Conservation (phyloP, 2,888 invertebrate genomes). For the Neoaliturus tenellus region DNA sequence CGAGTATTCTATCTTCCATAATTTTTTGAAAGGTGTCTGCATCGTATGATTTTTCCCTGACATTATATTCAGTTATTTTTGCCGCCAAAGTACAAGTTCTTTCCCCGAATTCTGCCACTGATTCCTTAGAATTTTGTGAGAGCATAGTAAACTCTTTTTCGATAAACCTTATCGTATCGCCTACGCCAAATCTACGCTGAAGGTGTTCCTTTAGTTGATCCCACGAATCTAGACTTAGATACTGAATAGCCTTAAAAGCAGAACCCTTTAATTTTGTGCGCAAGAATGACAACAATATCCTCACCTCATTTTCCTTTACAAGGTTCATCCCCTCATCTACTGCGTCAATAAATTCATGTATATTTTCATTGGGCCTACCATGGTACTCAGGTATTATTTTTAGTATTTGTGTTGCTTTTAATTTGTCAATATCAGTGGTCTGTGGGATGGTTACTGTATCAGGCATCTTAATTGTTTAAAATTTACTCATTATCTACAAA, state of each 20-base stretch:
- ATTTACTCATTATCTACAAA: too few species aligned
- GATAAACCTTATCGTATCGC: neutral
- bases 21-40: constrained; percentile 1
- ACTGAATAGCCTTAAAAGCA: constrained; percentile 22
- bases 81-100: constrained; percentile 12
- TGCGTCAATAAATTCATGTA: constrained; percentile 17
- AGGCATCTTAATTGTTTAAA: too few species aligned
- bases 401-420: neutral
- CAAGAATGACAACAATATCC: neutral
- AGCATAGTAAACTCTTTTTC: constrained; percentile 28
- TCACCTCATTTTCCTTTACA: neutral
- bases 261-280: neutral
- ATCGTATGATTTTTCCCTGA: constrained; percentile 7
- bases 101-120: constrained; percentile 11
- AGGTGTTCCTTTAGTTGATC: constrained; percentile 14
- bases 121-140: neutral
- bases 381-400: constrained; percentile 16
- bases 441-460: too few species aligned
- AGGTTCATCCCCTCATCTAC: neutral
- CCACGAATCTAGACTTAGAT: neutral
- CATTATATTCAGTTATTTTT: constrained; percentile 27
- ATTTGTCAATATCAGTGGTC: too few species aligned
- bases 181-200: constrained; percentile 18
- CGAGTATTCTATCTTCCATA: constrained; percentile 14
- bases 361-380: neutral